These are phyloP conservation scores for Sphaerophoria rueppellii DNA, from an alignment of 2,888 invertebrate species.

Conservation along the genomic window DNA sequence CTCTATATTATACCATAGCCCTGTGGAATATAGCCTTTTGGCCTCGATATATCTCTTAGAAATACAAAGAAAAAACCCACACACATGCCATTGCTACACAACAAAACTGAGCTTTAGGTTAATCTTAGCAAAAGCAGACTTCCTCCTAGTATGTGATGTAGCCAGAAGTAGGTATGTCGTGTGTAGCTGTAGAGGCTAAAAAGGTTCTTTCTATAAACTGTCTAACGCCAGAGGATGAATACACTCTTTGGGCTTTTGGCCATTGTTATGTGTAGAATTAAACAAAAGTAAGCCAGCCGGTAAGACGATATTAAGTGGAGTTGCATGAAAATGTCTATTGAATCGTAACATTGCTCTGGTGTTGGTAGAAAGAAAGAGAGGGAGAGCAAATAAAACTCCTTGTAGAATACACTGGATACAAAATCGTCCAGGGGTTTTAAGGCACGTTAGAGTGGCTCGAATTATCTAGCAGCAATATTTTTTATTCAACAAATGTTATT, in stretches of 20 bases:
- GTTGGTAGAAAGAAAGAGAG: background rate
- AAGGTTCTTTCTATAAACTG: background rate
- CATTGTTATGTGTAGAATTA: constrained; percentile 60
- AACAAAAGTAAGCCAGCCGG: constrained; percentile 43
- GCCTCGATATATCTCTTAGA: constrained; percentile 51
- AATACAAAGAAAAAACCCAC: constrained; percentile 33
- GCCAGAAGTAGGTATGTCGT: background rate
- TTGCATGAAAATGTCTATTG: constrained; percentile 51
- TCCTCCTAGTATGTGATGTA: constrained; percentile 7
- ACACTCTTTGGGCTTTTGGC: constrained; percentile 45
- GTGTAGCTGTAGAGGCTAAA: background rate
- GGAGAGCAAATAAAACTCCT: constrained; percentile 34
- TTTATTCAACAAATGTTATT: too few relatives aligned
- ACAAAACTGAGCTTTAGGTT: constrained; percentile 20
- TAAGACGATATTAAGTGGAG: background rate
- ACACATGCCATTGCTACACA: constrained; percentile 4
- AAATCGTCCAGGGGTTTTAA: too few relatives aligned
- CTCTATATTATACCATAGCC: constrained; percentile 42
- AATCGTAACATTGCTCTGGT: constrained; percentile 56
- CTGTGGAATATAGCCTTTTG: constrained; percentile 38
- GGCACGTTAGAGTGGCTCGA: too few relatives aligned
- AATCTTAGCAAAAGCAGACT: constrained; percentile 12
- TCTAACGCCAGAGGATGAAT: constrained; percentile 42
- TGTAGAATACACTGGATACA: constrained; percentile 12
- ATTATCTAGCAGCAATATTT: too few relatives aligned